Evolutionary conservation across 2,888 invertebrate genomes (phyloP), one percentile per base, ranked within the genome.

Genomic region (Torymus texanus): DNA sequence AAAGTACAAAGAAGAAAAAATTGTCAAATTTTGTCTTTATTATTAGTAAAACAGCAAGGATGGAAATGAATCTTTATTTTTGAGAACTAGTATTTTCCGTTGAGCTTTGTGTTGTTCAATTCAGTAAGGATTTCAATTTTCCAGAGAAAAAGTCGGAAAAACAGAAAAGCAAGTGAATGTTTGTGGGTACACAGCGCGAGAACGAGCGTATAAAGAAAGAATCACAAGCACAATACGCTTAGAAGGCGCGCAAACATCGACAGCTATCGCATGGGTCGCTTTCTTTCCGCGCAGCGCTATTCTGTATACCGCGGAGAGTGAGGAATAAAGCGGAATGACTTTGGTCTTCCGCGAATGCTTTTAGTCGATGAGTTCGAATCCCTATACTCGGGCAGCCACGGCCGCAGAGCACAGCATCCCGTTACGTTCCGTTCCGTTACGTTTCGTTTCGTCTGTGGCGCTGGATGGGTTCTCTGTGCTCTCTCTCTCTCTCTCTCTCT

Each of bases 281-380:
- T 13, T 58, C 58, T 50, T 16, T n/a, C 16, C 18, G 16, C 16
- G 29, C n/a, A 8, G 14, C 16, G 18, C 29, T 62, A 67, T 66
- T 59, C 51, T 67, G 61, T 21, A 72, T 56, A 55, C 56, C 14
- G 18, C 24, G 12, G 55, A 71, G 68, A 78, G 77, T 70, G 24
- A 75, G 67, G 78, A 78, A 78, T 78, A 77, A 86, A 87, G 86
- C 84, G 82, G 82, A 87, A 88, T 87, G 87, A 86, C 86, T 87
- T 74, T 84, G 85, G 85, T 85, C 85, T 87, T 87, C 82, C 85
- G 86, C 86, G 86, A 86, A 90, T 89, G 89, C 90, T 90, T 90
- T 90, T 90, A 90, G 90, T 88, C 88, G 89, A 90, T 90, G 90
- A 90, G 88, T 87, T 88, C 84, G 85, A 86, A 87, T 88, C 87